Conservation (phyloP, 2,888 invertebrate genomes). For the Drosophila multiciliata region DNA sequence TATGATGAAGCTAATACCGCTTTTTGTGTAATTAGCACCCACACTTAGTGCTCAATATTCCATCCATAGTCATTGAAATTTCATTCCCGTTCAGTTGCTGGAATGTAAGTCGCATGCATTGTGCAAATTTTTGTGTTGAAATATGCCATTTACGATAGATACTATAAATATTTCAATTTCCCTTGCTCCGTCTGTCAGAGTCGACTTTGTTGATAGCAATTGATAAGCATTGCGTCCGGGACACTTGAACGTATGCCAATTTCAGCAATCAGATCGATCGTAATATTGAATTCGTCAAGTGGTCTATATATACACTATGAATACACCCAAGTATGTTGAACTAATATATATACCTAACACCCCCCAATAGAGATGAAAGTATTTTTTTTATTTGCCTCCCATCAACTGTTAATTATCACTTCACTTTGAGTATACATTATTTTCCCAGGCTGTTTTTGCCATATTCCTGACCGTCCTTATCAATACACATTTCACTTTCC, state of each 20-base stretch:
- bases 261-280: constrained; percentile 42
- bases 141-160: constrained; percentile 24
- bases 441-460: constrained; percentile 7
- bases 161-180: constrained; percentile 4
- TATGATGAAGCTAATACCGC: constrained; percentile 8
- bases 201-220: constrained; percentile 33
- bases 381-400: constrained; percentile 3
- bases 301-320: constrained; percentile 27
- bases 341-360: constrained; percentile 2
- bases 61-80: neutral
- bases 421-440: constrained; percentile 15
- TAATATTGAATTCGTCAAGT: constrained; percentile 19
- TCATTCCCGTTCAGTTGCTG: neutral
- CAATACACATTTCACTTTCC: constrained; percentile 51
- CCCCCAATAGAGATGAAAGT: constrained; percentile 13
- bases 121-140: constrained; percentile 25
- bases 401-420: constrained; percentile 26
- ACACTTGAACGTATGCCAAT: constrained; percentile 56
- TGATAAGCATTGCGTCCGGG: constrained; percentile 52
- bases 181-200: constrained; percentile 5
- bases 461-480: constrained; percentile 31
- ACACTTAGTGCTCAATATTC: neutral
- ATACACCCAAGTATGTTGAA: neutral
- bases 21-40: neutral
- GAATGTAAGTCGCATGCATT: constrained; percentile 17